These are phyloP conservation scores for Ceratoteleas bidentatus DNA, from an alignment of 1,140 invertebrate genomes.

Conservation along the genomic window DNA sequence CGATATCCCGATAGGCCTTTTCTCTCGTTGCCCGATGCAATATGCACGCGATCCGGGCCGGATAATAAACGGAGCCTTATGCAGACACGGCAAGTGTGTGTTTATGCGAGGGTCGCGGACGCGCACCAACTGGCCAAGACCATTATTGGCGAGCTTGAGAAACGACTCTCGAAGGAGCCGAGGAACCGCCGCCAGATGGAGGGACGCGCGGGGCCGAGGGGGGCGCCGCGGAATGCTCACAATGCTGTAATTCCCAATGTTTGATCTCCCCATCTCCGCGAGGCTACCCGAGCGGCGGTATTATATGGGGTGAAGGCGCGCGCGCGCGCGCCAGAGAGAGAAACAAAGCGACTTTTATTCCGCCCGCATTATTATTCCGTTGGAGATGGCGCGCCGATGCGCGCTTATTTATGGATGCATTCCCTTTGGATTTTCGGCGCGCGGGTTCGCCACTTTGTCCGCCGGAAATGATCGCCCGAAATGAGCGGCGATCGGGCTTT, in stretches of 20 bases:
- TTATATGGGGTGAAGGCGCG: conserved; percentile 70
- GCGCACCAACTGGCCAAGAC: conserved; percentile 52
- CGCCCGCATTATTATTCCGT: conserved; percentile 80
- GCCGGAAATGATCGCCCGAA: conserved; percentile 19
- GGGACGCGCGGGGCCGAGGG: conserved; percentile 67
- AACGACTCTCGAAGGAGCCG: conserved; percentile 41
- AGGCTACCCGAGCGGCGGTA: conserved; percentile 69
- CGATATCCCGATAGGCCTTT: conserved; percentile 62
- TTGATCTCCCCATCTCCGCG: conserved; percentile 78
- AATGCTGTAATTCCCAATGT: conserved; percentile 79
- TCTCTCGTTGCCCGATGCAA: conserved; percentile 71
- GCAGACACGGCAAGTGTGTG: conserved; percentile 74
- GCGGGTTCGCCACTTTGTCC: not conserved
- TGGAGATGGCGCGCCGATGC: conserved; percentile 75
- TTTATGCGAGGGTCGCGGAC: conserved; percentile 72
- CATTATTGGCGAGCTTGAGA: conserved; percentile 71
- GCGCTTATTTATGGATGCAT: conserved; percentile 79
- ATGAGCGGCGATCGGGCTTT: conserved; percentile 22
- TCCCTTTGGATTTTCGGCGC: conserved; percentile 70
- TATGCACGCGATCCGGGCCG: conserved; percentile 75
- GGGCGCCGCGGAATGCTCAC: conserved; percentile 75
- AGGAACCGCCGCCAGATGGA: conserved; percentile 20
- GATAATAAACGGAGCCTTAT: conserved; percentile 77
- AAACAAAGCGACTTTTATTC: conserved; percentile 74
- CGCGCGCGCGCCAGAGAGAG: conserved; percentile 35